Evolutionary conservation across 2,113 vertebrate genomes (phyloP).

Genomic region (Eleginops maclovinus): DNA sequence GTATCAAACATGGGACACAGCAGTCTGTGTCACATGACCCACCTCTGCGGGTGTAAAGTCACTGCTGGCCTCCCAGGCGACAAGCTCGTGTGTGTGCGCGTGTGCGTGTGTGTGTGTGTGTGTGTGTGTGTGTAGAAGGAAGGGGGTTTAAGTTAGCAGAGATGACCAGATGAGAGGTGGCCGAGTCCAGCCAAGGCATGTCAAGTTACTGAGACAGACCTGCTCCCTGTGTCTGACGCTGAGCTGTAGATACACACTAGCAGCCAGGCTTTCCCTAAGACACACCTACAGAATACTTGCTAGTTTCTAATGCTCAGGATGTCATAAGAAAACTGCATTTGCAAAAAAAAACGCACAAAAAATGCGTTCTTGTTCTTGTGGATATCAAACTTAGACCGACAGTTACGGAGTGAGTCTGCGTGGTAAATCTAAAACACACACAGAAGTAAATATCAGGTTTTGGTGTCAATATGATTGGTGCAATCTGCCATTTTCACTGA

Average conservation of each 20-base stretch:
- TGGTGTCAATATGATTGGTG: not conserved
- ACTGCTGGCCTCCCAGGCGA: slow-evolving; percentile 62
- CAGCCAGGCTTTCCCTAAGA: slow-evolving; percentile 15
- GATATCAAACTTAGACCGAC: not conserved
- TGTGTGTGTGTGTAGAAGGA: slow-evolving; percentile 7
- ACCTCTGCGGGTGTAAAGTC: slow-evolving; percentile 74
- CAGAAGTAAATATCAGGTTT: slow-evolving; percentile 21
- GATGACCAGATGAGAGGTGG: slow-evolving; percentile 71
- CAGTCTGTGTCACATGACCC: slow-evolving; percentile 74
- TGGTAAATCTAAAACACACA: not conserved
- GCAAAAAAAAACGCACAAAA: not conserved
- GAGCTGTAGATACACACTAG: slow-evolving; percentile 54
- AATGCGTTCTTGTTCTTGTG: not conserved
- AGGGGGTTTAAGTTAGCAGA: slow-evolving; percentile 41
- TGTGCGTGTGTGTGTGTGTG: slow-evolving; percentile 33
- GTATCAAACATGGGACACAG: slow-evolving; percentile 76
- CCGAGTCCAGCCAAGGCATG: slow-evolving; percentile 63
- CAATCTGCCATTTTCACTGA: not conserved
- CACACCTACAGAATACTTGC: not conserved
- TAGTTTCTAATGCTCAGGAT: not conserved
- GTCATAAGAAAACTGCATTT: not conserved
- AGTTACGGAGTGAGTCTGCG: not conserved
- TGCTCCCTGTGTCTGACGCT: slow-evolving; percentile 30
- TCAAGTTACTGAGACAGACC: slow-evolving; percentile 50
- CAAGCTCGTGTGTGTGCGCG: slow-evolving; percentile 45